phyloP scores from a whole-genome alignment of 2,113 vertebrate genomes.

The Eubucco bourcierii region DNA sequence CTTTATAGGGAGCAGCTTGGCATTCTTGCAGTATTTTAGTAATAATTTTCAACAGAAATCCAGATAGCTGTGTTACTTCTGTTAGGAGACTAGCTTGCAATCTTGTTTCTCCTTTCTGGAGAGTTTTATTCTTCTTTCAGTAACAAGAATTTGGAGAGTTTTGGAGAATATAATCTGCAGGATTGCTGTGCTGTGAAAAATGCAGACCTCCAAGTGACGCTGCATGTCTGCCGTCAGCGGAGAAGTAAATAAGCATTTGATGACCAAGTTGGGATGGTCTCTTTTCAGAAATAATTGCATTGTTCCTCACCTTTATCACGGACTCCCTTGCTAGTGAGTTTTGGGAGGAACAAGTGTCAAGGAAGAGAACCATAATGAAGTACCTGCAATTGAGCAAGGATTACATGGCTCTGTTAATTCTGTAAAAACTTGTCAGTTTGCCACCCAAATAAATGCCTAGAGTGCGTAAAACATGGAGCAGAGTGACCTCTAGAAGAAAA shows the following conservation, averaged over 20 bases:
- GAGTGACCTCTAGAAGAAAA: constrained; percentile 81
- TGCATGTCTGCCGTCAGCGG: constrained; percentile 77
- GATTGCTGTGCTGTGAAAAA: constrained; percentile 58
- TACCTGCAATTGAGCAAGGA: constrained; percentile 70
- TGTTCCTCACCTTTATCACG: constrained; percentile 68
- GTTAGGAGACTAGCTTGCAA: background rate
- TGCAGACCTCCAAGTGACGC: constrained; percentile 55
- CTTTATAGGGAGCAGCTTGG: background rate
- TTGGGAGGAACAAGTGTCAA: constrained; percentile 75
- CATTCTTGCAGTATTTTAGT: background rate
- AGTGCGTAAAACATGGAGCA: constrained; percentile 78
- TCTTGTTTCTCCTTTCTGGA: background rate
- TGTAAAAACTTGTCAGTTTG: constrained; percentile 79
- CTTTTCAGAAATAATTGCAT: constrained; percentile 71
- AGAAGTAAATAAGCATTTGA: constrained; percentile 76
- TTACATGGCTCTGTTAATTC: constrained; percentile 72
- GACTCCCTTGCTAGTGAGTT: constrained; percentile 60
- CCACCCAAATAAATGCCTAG: constrained; percentile 84
- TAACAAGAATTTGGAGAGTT: background rate
- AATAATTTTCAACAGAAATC: background rate
- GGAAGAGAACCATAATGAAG: constrained; percentile 76
- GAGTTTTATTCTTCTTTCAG: background rate
- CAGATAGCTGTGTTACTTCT: background rate
- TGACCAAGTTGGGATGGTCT: constrained; percentile 63
- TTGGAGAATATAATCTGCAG: background rate